Conservation (phyloP, 2,888 invertebrate species). For the Tromatobia lineatoria region DNA sequence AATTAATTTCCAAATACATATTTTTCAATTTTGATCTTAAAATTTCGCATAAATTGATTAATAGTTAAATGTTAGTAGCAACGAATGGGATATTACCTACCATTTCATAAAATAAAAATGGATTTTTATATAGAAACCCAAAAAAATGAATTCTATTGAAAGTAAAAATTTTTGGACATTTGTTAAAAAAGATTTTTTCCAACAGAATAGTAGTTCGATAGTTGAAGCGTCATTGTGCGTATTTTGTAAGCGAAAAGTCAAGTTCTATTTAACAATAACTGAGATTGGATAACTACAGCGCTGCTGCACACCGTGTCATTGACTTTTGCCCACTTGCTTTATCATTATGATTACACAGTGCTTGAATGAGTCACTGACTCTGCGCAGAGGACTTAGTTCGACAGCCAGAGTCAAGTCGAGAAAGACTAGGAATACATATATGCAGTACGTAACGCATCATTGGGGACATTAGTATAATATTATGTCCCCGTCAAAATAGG, state of each 20-base stretch:
- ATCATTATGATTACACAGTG: neutral
- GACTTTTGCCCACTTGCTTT: neutral
- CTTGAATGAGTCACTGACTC: conserved; percentile 16
- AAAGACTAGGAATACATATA: conserved; percentile 1
- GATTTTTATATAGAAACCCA: too few species aligned
- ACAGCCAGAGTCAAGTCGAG: neutral
- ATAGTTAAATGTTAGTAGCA: too few species aligned
- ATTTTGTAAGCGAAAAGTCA: neutral
- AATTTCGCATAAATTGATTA: too few species aligned
- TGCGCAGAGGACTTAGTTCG: neutral
- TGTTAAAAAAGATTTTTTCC: too few species aligned
- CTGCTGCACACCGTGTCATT: neutral
- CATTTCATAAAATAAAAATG: too few species aligned
- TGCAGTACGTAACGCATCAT: neutral
- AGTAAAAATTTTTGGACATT: too few species aligned
- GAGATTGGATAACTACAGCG: neutral
- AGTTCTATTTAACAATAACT: neutral
- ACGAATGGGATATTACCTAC: too few species aligned
- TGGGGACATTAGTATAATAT: conserved; percentile 12
- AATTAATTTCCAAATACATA: too few species aligned
- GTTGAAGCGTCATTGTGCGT: too few species aligned
- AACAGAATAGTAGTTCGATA: too few species aligned
- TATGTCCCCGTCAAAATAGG: neutral
- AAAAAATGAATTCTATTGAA: too few species aligned
- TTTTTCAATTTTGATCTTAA: too few species aligned